phyloP scores from a whole-genome alignment of 2,888 invertebrate genomes.

The Agapostemon virescens region DNA sequence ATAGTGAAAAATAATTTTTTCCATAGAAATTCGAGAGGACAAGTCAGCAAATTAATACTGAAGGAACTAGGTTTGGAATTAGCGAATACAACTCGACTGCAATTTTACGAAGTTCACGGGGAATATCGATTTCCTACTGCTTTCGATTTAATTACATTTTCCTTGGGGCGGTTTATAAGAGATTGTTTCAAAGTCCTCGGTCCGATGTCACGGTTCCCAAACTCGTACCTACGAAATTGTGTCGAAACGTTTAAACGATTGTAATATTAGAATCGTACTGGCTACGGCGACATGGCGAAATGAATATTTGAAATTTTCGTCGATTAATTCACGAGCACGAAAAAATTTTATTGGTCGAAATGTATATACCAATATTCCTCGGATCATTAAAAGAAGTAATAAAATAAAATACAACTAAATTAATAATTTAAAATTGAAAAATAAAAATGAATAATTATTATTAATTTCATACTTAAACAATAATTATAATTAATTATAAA shows the following conservation, averaged over 20 bases:
- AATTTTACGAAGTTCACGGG: slow-evolving; percentile 15
- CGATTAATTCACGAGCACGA: background rate
- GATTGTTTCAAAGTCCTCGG: slow-evolving; percentile 29
- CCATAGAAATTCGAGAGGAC: background rate
- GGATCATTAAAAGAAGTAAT: background rate
- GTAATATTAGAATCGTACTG: background rate
- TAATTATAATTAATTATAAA: too few species aligned
- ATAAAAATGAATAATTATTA: background rate
- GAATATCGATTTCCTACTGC: slow-evolving; percentile 36
- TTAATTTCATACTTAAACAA: too few species aligned
- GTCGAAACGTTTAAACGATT: background rate
- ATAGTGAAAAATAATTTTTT: too few species aligned
- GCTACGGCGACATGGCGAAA: background rate
- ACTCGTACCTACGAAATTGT: background rate
- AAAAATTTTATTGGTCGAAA: background rate
- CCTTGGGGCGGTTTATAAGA: slow-evolving; percentile 35
- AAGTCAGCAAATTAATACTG: slow-evolving; percentile 34
- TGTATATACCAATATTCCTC: background rate
- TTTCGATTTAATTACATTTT: slow-evolving; percentile 40
- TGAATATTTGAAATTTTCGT: background rate
- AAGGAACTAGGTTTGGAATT: slow-evolving; percentile 30
- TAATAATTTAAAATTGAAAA: too few species aligned
- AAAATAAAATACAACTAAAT: background rate
- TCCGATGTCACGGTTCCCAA: slow-evolving; percentile 5
- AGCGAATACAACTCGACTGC: slow-evolving; percentile 27